phyloP scores from a whole-genome alignment of 2,888 invertebrate species.

The Drymonia ruficornis region DNA sequence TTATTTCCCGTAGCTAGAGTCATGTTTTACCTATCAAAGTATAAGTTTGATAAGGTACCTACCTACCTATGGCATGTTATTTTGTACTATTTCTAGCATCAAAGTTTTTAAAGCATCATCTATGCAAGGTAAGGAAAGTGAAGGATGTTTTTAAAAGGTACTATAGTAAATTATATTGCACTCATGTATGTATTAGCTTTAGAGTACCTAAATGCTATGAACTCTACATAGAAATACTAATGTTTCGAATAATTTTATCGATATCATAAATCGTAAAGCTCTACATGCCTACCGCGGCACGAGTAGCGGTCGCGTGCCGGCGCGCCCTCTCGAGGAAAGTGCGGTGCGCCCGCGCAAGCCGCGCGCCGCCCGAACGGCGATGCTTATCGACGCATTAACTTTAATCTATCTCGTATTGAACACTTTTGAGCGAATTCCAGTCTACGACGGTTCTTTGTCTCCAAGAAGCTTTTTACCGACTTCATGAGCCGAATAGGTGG shows the following conservation, averaged over 20 bases:
- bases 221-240: background rate
- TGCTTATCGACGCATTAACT: constrained; percentile 53
- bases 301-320: constrained; percentile 80
- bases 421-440: constrained; percentile 23
- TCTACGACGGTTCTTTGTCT: background rate
- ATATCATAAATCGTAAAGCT: constrained; percentile 2
- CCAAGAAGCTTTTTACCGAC: background rate
- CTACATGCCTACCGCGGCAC: constrained; percentile 49
- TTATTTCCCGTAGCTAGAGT: too few species aligned
- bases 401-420: constrained; percentile 41
- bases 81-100: too few species aligned
- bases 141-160: too few species aligned
- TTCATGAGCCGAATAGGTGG: background rate
- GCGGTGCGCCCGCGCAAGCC: constrained; percentile 39
- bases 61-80: too few species aligned
- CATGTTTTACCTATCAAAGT: too few species aligned
- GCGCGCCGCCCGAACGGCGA: constrained; percentile 38
- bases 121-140: too few species aligned
- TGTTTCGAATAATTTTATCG: constrained; percentile 16
- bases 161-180: background rate
- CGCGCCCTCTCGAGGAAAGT: constrained; percentile 72
- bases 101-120: too few species aligned
- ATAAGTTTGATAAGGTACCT: too few species aligned
- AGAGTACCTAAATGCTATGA: too few species aligned
- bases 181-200: too few species aligned